Conservation (phyloP, 23 tunicate genomes). For the Styela clava region DNA sequence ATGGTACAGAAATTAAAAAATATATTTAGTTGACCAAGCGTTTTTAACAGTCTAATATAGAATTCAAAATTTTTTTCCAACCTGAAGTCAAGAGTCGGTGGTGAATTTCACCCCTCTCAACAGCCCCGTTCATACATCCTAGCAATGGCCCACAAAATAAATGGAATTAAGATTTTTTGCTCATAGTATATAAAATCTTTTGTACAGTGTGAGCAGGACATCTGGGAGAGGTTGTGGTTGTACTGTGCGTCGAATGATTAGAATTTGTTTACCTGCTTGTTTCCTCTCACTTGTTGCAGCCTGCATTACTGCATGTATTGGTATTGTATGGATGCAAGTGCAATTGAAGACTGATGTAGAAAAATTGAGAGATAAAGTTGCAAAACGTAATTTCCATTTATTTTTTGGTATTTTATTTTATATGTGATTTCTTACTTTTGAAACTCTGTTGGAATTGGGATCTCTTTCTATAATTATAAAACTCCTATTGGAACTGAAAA, state of each 20-base stretch:
- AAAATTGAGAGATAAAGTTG: constrained; percentile 37
- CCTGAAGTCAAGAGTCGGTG: too few species aligned
- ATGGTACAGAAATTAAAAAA: too few species aligned
- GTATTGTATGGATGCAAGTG: constrained; percentile 80
- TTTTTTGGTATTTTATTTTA: neutral
- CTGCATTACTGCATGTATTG: constrained; percentile 65
- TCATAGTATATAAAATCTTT: too few species aligned
- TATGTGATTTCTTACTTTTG: neutral
- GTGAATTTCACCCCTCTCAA: too few species aligned
- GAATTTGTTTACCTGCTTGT: constrained; percentile 57
- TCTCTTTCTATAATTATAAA: too few species aligned
- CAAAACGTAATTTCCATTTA: constrained; percentile 5
- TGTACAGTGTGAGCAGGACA: constrained; percentile 10
- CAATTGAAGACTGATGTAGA: constrained; percentile 62
- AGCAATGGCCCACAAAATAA: too few species aligned
- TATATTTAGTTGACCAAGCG: too few species aligned
- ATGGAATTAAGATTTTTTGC: too few species aligned
- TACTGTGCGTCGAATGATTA: constrained; percentile 28
- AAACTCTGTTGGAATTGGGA: neutral
- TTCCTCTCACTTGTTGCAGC: constrained; percentile 58
- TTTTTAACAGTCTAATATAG: too few species aligned
- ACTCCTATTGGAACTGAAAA: too few species aligned
- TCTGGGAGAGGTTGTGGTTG: constrained; percentile 18
- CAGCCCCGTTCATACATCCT: too few species aligned
- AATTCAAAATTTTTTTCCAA: too few species aligned